Conservation (phyloP, 2,797 vertebrate genomes). For the Neomorphus geoffroyi region DNA sequence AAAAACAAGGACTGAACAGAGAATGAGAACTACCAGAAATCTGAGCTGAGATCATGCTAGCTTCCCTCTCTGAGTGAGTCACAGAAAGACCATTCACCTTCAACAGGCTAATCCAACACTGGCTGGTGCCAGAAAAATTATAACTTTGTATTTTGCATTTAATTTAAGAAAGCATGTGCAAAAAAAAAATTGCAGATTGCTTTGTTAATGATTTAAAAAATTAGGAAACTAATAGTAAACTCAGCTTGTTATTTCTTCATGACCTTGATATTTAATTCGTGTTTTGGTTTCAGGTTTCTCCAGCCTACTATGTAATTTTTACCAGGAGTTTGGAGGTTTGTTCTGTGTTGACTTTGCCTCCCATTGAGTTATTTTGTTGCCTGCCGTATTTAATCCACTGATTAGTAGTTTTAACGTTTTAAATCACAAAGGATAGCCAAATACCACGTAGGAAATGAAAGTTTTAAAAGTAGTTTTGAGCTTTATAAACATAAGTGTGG, state of each 20-base stretch:
- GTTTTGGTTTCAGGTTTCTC: constrained; percentile 53
- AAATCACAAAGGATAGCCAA: constrained; percentile 61
- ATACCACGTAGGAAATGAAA: constrained; percentile 8
- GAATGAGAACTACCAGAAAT: background rate
- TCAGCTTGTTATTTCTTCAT: background rate
- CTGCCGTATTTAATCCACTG: constrained; percentile 40
- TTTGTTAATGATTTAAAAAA: background rate
- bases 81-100: background rate
- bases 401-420: constrained; percentile 22
- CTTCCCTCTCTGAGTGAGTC: background rate
- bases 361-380: constrained; percentile 35
- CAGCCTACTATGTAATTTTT: constrained; percentile 22
- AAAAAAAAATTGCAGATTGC: background rate
- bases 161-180: background rate
- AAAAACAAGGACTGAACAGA: background rate
- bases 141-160: background rate
- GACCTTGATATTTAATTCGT: background rate
- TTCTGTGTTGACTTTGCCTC: constrained; percentile 54
- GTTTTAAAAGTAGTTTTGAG: constrained; percentile 53
- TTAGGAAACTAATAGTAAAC: background rate
- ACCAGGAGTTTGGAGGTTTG: constrained; percentile 20
- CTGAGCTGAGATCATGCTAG: background rate
- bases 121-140: background rate
- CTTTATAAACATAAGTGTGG: constrained; percentile 53
- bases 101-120: background rate